phyloP scores from a whole-genome alignment of 1,140 invertebrate genomes.

The Drosophila hydei region DNA sequence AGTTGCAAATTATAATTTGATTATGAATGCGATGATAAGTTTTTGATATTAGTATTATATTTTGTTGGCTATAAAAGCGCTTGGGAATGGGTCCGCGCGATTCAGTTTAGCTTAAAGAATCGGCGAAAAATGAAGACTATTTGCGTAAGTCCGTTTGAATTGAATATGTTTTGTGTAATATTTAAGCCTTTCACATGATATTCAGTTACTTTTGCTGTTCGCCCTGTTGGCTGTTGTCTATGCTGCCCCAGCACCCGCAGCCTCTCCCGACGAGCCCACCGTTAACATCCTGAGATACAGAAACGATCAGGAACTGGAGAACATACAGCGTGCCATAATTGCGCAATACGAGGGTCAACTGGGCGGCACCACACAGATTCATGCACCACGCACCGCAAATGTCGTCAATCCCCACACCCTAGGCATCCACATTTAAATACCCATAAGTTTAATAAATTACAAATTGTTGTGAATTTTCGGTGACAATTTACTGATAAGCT shows the following conservation, averaged over 20 bases:
- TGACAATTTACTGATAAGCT: slow-evolving; percentile 50
- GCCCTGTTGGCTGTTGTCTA: slow-evolving; percentile 42
- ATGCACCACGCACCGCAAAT: slow-evolving; percentile 48
- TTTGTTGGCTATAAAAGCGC: slow-evolving; percentile 54
- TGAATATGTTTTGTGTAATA: not conserved
- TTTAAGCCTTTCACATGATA: not conserved
- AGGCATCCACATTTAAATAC: slow-evolving; percentile 56
- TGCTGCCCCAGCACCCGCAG: slow-evolving; percentile 33
- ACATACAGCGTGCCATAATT: slow-evolving; percentile 64
- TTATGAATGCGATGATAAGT: slow-evolving; percentile 48
- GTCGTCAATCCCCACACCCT: slow-evolving; percentile 56
- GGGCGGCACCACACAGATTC: slow-evolving; percentile 64
- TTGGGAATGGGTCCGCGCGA: not conserved
- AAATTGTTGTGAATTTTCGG: slow-evolving; percentile 33
- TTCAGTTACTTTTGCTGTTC: slow-evolving; percentile 54
- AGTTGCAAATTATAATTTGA: slow-evolving; percentile 67
- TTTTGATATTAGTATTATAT: slow-evolving; percentile 1
- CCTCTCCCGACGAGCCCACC: slow-evolving; percentile 42
- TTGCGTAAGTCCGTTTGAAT: slow-evolving; percentile 41
- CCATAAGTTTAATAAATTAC: slow-evolving; percentile 54
- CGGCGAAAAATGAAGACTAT: slow-evolving; percentile 56
- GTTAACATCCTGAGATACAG: slow-evolving; percentile 64
- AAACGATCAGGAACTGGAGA: slow-evolving; percentile 67
- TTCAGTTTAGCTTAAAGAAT: slow-evolving; percentile 47
- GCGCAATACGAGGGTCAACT: slow-evolving; percentile 64